Percentiles rank a stretch among this genome's conserved stretches.
Conservation (phyloP, 2,797 vertebrate species). For the Choloepus didactylus region DNA sequence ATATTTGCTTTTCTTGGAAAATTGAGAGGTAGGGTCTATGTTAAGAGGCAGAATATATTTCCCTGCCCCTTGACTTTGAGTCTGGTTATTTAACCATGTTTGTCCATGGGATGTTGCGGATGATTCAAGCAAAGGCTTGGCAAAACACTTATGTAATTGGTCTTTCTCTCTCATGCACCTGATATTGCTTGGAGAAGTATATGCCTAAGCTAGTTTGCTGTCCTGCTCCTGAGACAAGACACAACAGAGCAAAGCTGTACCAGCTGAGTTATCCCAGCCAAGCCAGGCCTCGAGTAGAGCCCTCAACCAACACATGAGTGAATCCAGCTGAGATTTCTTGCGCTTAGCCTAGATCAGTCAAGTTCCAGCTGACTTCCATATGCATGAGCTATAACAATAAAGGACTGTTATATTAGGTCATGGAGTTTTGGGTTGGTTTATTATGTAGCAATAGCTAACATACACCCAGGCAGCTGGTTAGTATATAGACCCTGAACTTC, state of each 20-base stretch:
- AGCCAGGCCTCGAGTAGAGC: background rate
- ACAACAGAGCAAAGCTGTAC: background rate
- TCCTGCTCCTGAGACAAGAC: background rate
- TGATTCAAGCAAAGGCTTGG: background rate
- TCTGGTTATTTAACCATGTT: background rate
- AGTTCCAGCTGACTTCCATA: background rate
- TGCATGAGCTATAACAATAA: background rate
- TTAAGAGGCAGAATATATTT: background rate
- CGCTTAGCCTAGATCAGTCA: background rate
- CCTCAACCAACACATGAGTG: background rate
- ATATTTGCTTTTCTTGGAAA: background rate
- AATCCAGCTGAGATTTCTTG: background rate
- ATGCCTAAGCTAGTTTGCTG: background rate
- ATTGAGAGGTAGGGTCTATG: background rate
- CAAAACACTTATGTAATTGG: background rate
- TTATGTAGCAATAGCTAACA: background rate
- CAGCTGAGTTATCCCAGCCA: background rate
- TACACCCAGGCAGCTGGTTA: background rate
- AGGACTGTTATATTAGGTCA: background rate
- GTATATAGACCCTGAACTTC: background rate
- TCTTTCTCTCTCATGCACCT: background rate
- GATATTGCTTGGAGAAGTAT: background rate
- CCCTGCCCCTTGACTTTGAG: background rate
- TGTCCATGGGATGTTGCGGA: background rate
- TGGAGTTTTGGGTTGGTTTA: background rate